Base-by-base conservation (phyloP, 2,797 vertebrate genomes). In the Onychomys torridus region DNA sequence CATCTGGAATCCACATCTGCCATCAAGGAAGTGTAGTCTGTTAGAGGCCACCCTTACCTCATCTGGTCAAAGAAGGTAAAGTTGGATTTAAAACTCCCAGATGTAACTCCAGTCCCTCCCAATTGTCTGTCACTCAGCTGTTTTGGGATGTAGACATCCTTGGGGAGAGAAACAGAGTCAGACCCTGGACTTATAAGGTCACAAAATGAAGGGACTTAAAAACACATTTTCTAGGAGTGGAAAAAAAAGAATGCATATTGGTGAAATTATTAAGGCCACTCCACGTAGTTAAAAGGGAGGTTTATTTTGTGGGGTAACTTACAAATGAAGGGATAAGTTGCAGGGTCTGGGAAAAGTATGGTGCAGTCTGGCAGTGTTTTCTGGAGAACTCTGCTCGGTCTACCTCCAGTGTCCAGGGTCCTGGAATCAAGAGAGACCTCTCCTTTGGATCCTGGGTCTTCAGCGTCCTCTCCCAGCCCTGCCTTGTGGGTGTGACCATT, bases 181-280 rank as follows among this genome's bases (percentile, higher is more conserved):
- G 43, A 84, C 55, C 17, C 85, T 10, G 32, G 63, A 46, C 17
- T 96, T 84, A 76, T 14, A 69, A 67, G 49, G 46, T 32, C 79
- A 93, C 52, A 63, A 88, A 94, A 88, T 43, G 7, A 93, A 94
- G 46, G 93, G 49, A 87, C 91, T 82, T 77, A 79, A 91, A 93
- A 73, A 61, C 0, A 77, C 65, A 6, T 63, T 79, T 78, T 90
- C 77, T 27, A 85, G 69, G 57, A 84, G 29, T 12, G 40, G 13
- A 94, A 10, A 75, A 65, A 84, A 83, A 91, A 1, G 16, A 69
- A 76, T 5, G 32, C 0, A 37, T 81, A n/a, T n/a, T n/a, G n/a
- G n/a, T n/a, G n/a, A n/a, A n/a, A n/a, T n/a, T n/a, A n/a, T n/a
- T n/a, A n/a, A n/a, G n/a, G n/a, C n/a, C n/a, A n/a, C n/a, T n/a